phyloP scores from a whole-genome alignment of 2,797 vertebrate genomes.

The Danio jaintianensis region DNA sequence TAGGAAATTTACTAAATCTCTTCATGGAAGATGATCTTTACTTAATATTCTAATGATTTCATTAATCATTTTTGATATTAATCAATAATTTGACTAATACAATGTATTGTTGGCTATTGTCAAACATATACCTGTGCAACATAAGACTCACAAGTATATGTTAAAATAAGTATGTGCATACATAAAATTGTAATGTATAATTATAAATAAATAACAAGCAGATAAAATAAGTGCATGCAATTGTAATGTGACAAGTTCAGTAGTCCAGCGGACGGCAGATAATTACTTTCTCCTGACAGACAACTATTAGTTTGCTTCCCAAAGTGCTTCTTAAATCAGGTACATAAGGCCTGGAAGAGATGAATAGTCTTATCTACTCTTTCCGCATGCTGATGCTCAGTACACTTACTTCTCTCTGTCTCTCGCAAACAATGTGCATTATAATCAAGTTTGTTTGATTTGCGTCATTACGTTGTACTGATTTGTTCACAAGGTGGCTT shows the following conservation, averaged over 20 bases:
- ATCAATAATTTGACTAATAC: too few species aligned
- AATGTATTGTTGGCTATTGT: too few species aligned
- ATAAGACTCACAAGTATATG: too few species aligned
- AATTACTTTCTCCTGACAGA: constrained; percentile 71
- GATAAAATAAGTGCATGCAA: too few species aligned
- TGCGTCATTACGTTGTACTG: background rate
- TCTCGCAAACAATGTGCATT: background rate
- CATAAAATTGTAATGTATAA: too few species aligned
- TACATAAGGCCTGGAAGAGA: constrained; percentile 62
- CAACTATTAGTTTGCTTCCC: constrained; percentile 69
- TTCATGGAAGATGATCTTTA: too few species aligned
- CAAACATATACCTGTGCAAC: too few species aligned
- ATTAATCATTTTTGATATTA: too few species aligned
- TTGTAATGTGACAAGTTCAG: constrained; percentile 62
- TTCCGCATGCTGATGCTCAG: constrained; percentile 33
- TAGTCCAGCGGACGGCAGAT: constrained; percentile 62
- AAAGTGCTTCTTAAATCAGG: constrained; percentile 60
- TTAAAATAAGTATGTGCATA: too few species aligned
- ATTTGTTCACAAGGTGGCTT: background rate
- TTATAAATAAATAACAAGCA: too few species aligned
- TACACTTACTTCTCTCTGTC: constrained; percentile 28
- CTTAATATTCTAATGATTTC: too few species aligned
- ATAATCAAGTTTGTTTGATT: background rate
- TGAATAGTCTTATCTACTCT: constrained; percentile 56
- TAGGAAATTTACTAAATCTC: too few species aligned